A percentile compares a stretch with the other conserved stretches of the same genome.
Conservation (phyloP, 2,113 vertebrate genomes). For the Varanus salvator region DNA sequence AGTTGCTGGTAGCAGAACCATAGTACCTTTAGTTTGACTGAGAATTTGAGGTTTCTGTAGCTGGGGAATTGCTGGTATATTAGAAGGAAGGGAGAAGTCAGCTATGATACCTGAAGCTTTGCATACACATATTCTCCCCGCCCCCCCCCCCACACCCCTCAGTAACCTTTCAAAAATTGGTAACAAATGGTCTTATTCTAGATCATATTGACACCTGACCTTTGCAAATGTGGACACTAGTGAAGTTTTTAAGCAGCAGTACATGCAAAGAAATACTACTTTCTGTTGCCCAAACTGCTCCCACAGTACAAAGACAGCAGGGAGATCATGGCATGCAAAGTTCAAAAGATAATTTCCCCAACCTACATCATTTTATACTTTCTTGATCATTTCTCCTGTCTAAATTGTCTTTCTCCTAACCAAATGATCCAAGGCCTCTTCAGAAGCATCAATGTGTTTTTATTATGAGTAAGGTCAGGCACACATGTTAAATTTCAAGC, state of each 20-base stretch:
- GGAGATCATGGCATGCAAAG: slow-evolving; percentile 62
- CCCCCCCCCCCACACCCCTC: slow-evolving; percentile 29
- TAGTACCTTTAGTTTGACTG: not conserved
- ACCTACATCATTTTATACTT: slow-evolving; percentile 34
- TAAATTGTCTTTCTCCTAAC: not conserved
- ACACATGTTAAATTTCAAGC: not conserved
- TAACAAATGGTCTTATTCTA: slow-evolving; percentile 71
- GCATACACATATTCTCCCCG: slow-evolving; percentile 46
- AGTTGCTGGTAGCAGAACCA: slow-evolving; percentile 28
- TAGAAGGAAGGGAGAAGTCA: slow-evolving; percentile 45
- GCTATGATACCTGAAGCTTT: slow-evolving; percentile 43
- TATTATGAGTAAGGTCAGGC: not conserved
- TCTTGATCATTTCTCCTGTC: not conserved
- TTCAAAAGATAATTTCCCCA: slow-evolving; percentile 59
- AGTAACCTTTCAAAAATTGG: slow-evolving; percentile 74
- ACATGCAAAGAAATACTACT: slow-evolving; percentile 65
- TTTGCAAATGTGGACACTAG: slow-evolving; percentile 71
- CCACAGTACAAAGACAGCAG: slow-evolving; percentile 54
- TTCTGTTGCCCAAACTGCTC: slow-evolving; percentile 64
- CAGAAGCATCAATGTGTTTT: slow-evolving; percentile 4
- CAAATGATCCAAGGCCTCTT: not conserved
- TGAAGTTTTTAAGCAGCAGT: slow-evolving; percentile 60
- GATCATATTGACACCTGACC: slow-evolving; percentile 72
- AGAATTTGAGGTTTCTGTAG: not conserved
- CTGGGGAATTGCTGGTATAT: slow-evolving; percentile 34